These are phyloP conservation scores for Capricornis sumatraensis DNA, from an alignment of 2,113 vertebrate species.

Conservation along the genomic window DNA sequence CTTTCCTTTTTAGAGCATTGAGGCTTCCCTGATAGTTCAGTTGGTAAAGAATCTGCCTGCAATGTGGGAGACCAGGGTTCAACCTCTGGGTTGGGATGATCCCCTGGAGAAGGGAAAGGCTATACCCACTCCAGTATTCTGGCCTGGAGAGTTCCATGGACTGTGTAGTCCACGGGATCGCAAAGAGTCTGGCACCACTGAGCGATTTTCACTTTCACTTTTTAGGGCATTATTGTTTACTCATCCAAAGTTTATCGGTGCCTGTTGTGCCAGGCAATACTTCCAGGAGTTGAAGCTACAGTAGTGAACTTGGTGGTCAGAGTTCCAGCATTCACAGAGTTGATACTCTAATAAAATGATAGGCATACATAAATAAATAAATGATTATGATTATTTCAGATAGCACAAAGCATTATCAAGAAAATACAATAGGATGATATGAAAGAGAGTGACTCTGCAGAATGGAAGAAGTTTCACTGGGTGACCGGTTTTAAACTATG, in stretches of 20 bases:
- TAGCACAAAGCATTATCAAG: not conserved
- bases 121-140: not conserved
- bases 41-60: not conserved
- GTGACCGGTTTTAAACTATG: not conserved
- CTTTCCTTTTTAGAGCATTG: not conserved
- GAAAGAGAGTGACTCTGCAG: not conserved
- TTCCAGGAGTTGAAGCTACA: not conserved
- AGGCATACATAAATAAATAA: not conserved
- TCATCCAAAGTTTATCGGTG: not conserved
- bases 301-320: not conserved
- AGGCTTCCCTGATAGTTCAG: not conserved
- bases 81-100: not conserved
- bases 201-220: not conserved
- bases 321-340: not conserved
- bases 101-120: not conserved
- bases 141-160: not conserved
- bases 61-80: not conserved
- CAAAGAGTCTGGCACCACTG: accelerated
- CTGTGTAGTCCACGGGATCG: not conserved
- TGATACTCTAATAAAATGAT: not conserved
- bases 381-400: not conserved
- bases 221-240: not conserved
- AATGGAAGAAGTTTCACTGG: not conserved
- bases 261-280: not conserved
- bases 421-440: not conserved